Evolutionary conservation across 2,888 invertebrate genomes (phyloP).

Genomic region (Drosophila pseudotakahashii): DNA sequence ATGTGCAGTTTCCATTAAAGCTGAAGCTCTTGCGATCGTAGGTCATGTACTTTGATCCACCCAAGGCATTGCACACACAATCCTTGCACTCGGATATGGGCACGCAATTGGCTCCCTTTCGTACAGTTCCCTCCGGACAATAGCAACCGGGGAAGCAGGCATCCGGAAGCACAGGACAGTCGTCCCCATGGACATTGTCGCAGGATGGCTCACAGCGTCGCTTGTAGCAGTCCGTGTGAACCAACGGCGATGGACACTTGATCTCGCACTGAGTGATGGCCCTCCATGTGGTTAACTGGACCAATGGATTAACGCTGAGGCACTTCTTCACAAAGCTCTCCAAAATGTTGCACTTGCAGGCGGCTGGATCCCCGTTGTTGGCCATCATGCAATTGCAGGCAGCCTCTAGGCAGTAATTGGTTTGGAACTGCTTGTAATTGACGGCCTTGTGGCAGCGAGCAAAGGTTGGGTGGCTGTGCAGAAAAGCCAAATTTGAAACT

Average conservation of each 20-base stretch:
- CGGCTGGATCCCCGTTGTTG: constrained; percentile 83
- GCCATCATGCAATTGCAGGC: constrained; percentile 90
- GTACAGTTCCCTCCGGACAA: constrained; percentile 90
- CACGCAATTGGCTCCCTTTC: constrained; percentile 89
- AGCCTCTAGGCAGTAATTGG: constrained; percentile 89
- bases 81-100: constrained; percentile 90
- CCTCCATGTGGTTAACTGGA: constrained; percentile 90
- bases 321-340: constrained; percentile 91
- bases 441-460: constrained; percentile 87
- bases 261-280: constrained; percentile 89
- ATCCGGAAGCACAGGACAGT: constrained; percentile 87
- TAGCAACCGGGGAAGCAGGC: constrained; percentile 93
- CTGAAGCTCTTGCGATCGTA: constrained; percentile 93
- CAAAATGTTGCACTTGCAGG: constrained; percentile 89
- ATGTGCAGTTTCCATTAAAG: constrained; percentile 93
- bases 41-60: constrained; percentile 91
- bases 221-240: constrained; percentile 93
- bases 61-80: constrained; percentile 91
- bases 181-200: constrained; percentile 86
- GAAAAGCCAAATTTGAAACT: no score
- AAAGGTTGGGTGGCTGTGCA: constrained; percentile 87
- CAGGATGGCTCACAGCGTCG: constrained; percentile 92
- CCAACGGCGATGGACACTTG: constrained; percentile 89
- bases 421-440: constrained; percentile 89
- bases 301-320: constrained; percentile 86